Conservation (phyloP, 2,888 invertebrate genomes). For the Calameuta pallipes region DNA sequence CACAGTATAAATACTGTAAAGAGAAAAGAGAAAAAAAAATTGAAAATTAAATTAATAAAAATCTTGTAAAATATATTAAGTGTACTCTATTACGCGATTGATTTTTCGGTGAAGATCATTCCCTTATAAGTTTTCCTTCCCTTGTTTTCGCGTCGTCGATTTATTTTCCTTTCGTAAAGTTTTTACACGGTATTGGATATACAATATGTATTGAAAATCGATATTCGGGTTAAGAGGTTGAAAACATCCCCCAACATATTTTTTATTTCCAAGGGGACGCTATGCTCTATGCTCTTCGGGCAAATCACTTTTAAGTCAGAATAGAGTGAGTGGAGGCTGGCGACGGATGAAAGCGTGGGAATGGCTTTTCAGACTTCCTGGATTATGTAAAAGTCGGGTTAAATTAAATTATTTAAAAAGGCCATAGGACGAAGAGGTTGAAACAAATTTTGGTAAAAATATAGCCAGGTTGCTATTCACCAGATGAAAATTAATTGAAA, state of each 20-base stretch:
- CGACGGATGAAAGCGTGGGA: not conserved
- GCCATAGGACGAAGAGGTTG: not conserved
- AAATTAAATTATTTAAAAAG: not conserved
- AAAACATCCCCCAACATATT: too few relatives aligned
- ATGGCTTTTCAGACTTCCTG: not conserved
- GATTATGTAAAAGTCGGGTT: not conserved
- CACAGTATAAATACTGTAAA: slow-evolving; percentile 86
- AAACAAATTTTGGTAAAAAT: not conserved
- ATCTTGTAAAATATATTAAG: not conserved
- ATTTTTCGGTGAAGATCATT: not conserved
- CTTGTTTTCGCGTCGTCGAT: too few relatives aligned
- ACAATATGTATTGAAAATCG: not conserved
- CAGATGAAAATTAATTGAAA: not conserved
- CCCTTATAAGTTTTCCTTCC: too few relatives aligned
- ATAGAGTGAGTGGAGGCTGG: not conserved
- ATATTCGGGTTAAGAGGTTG: not conserved
- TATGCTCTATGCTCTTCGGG: not conserved
- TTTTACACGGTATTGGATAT: not conserved
- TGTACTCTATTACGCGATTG: not conserved
- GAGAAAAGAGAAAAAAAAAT: slow-evolving; percentile 25
- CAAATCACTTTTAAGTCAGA: not conserved
- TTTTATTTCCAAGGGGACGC: not conserved
- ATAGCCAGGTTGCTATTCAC: not conserved
- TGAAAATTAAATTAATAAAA: not conserved
- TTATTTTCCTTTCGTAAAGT: not conserved